Conservation (phyloP, 2,797 vertebrate species). For the Parauchenoglanis ngamensis region DNA sequence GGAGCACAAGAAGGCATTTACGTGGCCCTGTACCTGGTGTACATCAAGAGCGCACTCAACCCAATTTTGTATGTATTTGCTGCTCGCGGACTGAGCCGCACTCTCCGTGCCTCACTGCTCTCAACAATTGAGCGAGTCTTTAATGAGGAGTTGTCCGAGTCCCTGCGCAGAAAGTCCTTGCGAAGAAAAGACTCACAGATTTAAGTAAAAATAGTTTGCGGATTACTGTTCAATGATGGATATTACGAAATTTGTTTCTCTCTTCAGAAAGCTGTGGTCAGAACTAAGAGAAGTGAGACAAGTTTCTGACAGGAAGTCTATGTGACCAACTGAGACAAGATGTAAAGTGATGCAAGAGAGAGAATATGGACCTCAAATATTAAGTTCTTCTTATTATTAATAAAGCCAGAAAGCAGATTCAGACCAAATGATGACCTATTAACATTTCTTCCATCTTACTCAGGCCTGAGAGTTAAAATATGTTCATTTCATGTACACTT, state of each 20-base stretch:
- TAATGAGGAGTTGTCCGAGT: conserved; percentile 72
- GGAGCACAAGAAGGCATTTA: conserved; percentile 13
- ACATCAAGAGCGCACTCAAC: conserved; percentile 76
- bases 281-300: not conserved
- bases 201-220: not conserved
- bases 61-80: conserved; percentile 79
- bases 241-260: not conserved
- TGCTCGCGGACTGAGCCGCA: conserved; percentile 71
- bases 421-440: not conserved
- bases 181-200: conserved; percentile 65
- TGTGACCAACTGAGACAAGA: not conserved
- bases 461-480: not conserved
- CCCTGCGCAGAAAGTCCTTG: conserved; percentile 69
- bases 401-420: not conserved
- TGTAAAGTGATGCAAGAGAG: not conserved
- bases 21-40: conserved; percentile 74
- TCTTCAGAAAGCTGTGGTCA: conserved; percentile 8
- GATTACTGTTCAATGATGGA: not conserved
- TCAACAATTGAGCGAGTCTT: conserved; percentile 77
- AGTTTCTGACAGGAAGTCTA: not conserved
- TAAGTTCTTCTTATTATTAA: not conserved
- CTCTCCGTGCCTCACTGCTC: conserved; percentile 69
- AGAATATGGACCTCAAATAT: not conserved
- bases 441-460: not conserved
- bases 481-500: not conserved